phyloP scores from a whole-genome alignment of 1,140 invertebrate species.

The Rhynchophorus ferrugineus region DNA sequence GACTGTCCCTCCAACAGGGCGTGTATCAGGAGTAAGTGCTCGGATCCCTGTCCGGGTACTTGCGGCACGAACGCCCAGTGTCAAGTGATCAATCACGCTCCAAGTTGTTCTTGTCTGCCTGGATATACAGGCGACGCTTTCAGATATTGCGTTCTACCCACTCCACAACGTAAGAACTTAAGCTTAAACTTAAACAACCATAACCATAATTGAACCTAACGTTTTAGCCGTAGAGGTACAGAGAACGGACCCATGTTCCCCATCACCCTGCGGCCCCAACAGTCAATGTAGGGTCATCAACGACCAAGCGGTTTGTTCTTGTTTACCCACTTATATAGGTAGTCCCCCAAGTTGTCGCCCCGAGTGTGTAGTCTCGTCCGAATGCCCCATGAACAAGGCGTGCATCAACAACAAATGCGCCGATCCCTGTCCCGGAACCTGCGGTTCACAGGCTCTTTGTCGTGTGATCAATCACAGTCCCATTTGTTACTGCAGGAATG shows the following conservation, averaged over 20 bases:
- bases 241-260: slow-evolving; percentile 49
- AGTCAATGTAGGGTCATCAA: slow-evolving; percentile 52
- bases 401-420: slow-evolving; percentile 55
- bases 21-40: slow-evolving; percentile 73
- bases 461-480: slow-evolving; percentile 60
- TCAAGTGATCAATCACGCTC: slow-evolving; percentile 73
- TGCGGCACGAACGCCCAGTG: slow-evolving; percentile 75
- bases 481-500: slow-evolving; percentile 54
- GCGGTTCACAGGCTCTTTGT: slow-evolving; percentile 53
- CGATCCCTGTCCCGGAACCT: slow-evolving; percentile 55
- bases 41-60: slow-evolving; percentile 73
- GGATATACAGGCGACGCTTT: slow-evolving; percentile 75
- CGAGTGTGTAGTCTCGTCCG: slow-evolving; percentile 54
- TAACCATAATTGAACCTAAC: not conserved
- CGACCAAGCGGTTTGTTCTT: slow-evolving; percentile 54
- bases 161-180: slow-evolving; percentile 41
- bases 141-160: slow-evolving; percentile 40
- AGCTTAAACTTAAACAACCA: not conserved
- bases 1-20: slow-evolving; percentile 75
- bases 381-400: slow-evolving; percentile 52
- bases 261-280: slow-evolving; percentile 58
- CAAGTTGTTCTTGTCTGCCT: slow-evolving; percentile 64
- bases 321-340: slow-evolving; percentile 52
- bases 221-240: slow-evolving; percentile 43
- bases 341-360: slow-evolving; percentile 53